These are phyloP conservation scores for Eurypyga helias DNA, from an alignment of 2,113 vertebrate genomes.

Conservation along the genomic window DNA sequence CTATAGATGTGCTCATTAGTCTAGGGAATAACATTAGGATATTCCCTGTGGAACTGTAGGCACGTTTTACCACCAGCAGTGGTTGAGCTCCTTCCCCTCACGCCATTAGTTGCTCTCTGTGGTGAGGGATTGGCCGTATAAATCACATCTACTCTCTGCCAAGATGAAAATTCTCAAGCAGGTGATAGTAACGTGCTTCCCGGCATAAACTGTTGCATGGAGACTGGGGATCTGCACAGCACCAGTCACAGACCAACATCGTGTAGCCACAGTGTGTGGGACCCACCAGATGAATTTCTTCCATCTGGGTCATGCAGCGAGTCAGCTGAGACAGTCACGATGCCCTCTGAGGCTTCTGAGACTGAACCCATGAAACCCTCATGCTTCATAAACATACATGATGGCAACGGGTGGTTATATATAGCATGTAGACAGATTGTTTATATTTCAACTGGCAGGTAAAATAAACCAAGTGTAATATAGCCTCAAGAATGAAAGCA, in stretches of 20 bases:
- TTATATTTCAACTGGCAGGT: conserved; percentile 36
- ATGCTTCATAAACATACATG: not conserved
- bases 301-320: not conserved
- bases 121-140: not conserved
- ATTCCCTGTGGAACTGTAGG: not conserved
- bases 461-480: not conserved
- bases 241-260: not conserved
- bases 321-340: not conserved
- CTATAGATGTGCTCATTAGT: not conserved
- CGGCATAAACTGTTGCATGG: not conserved
- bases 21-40: not conserved
- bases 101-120: not conserved
- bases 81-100: not conserved
- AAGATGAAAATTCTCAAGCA: not conserved
- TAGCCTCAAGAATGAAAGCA: not conserved
- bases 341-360: not conserved
- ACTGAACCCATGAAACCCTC: not conserved
- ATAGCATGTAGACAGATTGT: not conserved
- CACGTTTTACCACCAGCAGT: not conserved
- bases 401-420: not conserved
- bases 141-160: not conserved
- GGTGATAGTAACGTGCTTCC: not conserved
- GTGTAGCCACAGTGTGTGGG: fast-evolving
- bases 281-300: not conserved
- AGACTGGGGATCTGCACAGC: not conserved